Percentiles rank a stretch among this genome's conserved stretches.
Evolutionary conservation across 2,113 vertebrate genomes (phyloP).

Genomic region (Aphyosemion australe): DNA sequence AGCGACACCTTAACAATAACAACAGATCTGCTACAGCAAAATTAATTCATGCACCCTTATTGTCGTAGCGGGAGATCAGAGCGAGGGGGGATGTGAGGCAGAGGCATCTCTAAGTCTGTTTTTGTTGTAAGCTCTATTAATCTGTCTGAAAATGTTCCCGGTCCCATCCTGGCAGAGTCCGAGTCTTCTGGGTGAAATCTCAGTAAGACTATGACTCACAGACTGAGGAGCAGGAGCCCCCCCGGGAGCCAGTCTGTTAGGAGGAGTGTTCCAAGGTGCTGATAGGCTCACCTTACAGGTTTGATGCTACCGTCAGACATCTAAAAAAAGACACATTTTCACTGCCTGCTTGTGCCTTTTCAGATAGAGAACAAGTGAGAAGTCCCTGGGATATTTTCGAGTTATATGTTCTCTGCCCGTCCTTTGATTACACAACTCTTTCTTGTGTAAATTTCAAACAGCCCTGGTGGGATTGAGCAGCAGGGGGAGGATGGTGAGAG

Average conservation of each 20-base stretch:
- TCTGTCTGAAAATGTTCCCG: constrained; percentile 24
- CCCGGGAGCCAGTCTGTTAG: constrained; percentile 67
- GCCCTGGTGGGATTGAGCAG: constrained; percentile 32
- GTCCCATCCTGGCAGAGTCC: constrained; percentile 23
- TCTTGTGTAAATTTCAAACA: constrained; percentile 64
- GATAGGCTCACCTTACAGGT: constrained; percentile 68
- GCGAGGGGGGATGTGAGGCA: not conserved
- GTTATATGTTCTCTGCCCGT: constrained; percentile 42
- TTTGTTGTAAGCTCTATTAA: not conserved
- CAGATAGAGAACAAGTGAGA: constrained; percentile 28
- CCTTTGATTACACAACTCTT: constrained; percentile 60
- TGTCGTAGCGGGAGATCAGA: not conserved
- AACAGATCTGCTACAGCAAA: not conserved
- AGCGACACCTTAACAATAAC: not conserved
- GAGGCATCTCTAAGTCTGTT: not conserved
- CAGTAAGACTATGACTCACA: constrained; percentile 62
- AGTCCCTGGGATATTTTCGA: constrained; percentile 50
- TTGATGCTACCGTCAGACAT: constrained; percentile 55
- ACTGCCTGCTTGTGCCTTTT: constrained; percentile 21
- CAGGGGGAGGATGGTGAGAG: not conserved
- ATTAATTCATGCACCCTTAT: not conserved
- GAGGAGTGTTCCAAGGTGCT: constrained; percentile 56
- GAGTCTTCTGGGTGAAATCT: constrained; percentile 31
- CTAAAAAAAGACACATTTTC: constrained; percentile 45
- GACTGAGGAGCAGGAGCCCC: constrained; percentile 34